Evolutionary conservation across 1,140 invertebrate species (phyloP), one percentile per base, ranked within the genome.

Genomic region (Megalonaias nervosa): DNA sequence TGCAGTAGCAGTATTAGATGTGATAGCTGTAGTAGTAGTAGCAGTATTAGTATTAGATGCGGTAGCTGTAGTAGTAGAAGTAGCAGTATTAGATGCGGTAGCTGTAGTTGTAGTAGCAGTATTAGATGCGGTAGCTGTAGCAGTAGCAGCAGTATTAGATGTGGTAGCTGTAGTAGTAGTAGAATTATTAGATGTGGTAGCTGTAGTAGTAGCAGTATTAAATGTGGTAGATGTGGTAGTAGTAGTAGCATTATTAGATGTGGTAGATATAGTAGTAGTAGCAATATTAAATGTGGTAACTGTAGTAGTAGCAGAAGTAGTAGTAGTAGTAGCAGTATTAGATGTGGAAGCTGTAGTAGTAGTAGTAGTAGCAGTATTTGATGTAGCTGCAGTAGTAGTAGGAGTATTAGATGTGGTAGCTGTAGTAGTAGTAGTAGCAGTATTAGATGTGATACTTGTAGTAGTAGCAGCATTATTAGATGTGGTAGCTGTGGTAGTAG

Each of bases 261-360:
- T n/a, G n/a, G n/a, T n/a, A n/a, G n/a, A n/a, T n/a, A n/a, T n/a
- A n/a, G n/a, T n/a, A n/a, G n/a, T n/a, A n/a, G n/a, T n/a, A n/a
- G n/a, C n/a, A n/a, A n/a, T n/a, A n/a, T n/a, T n/a, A n/a, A n/a
- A n/a, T n/a, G n/a, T n/a, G 59, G n/a, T 60, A 60, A n/a, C n/a
- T 15, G 59, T 60, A 60, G 59, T 60, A 60, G 59, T 60, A 60
- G 59, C 14, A 60, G 59, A 15, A 60, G 59, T 60, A 60, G 59
- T 60, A 60, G 59, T 60, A 60, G n/a, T 60, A 60, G 59, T 60
- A 60, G 59, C n/a, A 60, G 59, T n/a, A 60, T 14, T 60, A 60
- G 59, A 15, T 60, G 59, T 60, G n/a, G 59, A 15, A 60, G 59
- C n/a, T 15, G 59, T 60, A 60, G 59, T 60, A 60, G 59, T 60